These are phyloP conservation scores for Sphecodes monilicornis DNA, from an alignment of 2,888 invertebrate genomes.

Conservation along the genomic window DNA sequence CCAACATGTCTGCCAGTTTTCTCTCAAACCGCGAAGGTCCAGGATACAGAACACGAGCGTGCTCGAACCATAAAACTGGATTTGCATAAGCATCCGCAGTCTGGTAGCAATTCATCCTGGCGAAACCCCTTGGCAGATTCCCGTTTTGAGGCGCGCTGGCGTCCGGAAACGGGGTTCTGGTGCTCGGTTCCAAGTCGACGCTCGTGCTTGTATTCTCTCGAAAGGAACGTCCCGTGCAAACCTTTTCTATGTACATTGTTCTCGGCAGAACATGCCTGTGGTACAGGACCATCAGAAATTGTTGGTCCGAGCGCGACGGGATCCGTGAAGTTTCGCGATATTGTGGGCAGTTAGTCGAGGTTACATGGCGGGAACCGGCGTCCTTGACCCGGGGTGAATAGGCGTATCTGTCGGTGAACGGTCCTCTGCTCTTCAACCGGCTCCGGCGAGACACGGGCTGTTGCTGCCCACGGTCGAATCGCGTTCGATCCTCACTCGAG, in stretches of 20 bases:
- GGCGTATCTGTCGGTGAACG: conserved; percentile 45
- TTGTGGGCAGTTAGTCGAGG: neutral
- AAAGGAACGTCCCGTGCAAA: neutral
- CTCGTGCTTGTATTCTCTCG: neutral
- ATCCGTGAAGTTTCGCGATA: neutral
- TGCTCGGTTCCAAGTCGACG: conserved; percentile 3
- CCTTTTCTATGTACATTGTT: neutral
- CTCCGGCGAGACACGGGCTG: neutral
- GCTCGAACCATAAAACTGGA: neutral
- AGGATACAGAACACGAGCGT: neutral
- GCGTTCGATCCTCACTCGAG: neutral
- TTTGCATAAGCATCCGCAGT: conserved; percentile 13
- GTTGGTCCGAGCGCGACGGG: neutral
- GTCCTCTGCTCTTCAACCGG: neutral
- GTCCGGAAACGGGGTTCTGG: conserved; percentile 9
- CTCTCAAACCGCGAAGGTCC: neutral
- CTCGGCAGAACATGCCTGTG: neutral
- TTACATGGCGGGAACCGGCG: neutral
- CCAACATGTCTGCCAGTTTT: neutral
- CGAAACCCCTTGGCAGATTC: neutral
- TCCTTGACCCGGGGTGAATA: conserved; percentile 61
- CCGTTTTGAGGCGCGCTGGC: neutral
- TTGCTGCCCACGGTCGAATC: neutral
- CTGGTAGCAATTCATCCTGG: neutral
- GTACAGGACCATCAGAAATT: neutral